Percentiles rank a stretch among this genome's conserved stretches.
Evolutionary conservation across 2,888 invertebrate genomes (phyloP).

Genomic region (Stenodera caucasica): DNA sequence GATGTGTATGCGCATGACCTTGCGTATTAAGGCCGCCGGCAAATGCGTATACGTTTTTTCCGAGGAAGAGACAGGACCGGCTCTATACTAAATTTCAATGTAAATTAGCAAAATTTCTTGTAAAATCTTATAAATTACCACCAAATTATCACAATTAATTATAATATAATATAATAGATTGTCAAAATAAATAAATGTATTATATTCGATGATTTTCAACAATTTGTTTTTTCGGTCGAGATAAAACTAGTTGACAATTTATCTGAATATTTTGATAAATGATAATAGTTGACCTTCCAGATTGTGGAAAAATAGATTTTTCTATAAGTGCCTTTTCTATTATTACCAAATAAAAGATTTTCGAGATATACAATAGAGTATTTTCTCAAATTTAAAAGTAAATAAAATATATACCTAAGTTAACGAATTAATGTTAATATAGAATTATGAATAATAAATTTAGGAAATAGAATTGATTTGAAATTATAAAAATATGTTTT

Average conservation of each 20-base stretch:
- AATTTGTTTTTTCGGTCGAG: no score
- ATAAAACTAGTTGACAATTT: no score
- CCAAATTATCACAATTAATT: no score
- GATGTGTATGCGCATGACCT: constrained; percentile 36
- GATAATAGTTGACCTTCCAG: constrained; percentile 1
- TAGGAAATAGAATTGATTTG: background rate
- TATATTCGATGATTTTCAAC: no score
- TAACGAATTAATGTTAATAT: background rate
- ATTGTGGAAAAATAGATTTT: background rate
- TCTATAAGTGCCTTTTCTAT: no score
- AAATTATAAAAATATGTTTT: background rate
- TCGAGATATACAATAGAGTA: no score
- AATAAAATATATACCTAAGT: background rate
- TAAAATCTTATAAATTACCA: no score
- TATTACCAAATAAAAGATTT: no score
- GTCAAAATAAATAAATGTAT: no score
- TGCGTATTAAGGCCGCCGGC: constrained; percentile 40
- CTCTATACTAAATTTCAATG: constrained; percentile 3
- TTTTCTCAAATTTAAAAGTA: no score
- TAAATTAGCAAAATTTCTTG: no score
- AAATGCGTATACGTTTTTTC: constrained; percentile 32
- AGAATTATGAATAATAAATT: background rate
- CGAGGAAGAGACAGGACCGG: constrained; percentile 27
- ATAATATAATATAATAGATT: no score
- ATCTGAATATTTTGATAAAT: background rate